Base-by-base conservation (phyloP, 1,140 invertebrate species). In the Branchinecta lindahli region DNA sequence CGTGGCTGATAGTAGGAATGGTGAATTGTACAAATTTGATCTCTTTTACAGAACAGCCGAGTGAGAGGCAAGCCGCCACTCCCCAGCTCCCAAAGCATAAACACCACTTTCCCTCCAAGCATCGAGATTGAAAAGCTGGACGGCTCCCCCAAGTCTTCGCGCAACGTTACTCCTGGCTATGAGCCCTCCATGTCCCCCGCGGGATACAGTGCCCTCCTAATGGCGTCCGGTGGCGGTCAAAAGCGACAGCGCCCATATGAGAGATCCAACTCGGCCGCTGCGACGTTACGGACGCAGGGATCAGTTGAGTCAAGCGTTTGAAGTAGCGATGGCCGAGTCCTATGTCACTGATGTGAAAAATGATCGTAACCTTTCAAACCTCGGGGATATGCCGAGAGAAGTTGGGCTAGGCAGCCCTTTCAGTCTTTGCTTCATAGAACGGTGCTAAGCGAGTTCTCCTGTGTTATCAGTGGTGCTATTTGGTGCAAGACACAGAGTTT, bases 131-230 rank as follows among this genome's bases (percentile, higher is more conserved):
- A 61, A 61, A 61, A 61, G 2, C 18, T 61, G 18, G 52, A 61
- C 12, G 18, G 18, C 18, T 61, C 52, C 12, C 52, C 52, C 52
- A 61, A 20, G 18, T 61, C 52, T 15, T 61, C 52, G 12, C 52
- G 52, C 18, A 2, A 61, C 6, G 12, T 61, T 12, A 61, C 52
- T 20, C 52, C 52, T 61, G 52, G 52, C 12, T 61, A 61, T 20
- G 52, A 61, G 52, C 52, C 52, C 12, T 61, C 52, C 52, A 61
- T 61, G 52, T 61, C 52, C 18, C 52, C 52, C 12, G 52, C 52
- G 12, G 52, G 52, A 20, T 61, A 61, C 18, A 15, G 12, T 6
- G 52, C 52, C 52, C 52, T 61, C 52, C 52, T 61, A 12, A 15
- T 20, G 18, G 52, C 52, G 12, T 15, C 12, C 6, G 18, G 52